phyloP scores from a whole-genome alignment of 1,140 invertebrate species.

The Rhopalosiphum maidis region DNA sequence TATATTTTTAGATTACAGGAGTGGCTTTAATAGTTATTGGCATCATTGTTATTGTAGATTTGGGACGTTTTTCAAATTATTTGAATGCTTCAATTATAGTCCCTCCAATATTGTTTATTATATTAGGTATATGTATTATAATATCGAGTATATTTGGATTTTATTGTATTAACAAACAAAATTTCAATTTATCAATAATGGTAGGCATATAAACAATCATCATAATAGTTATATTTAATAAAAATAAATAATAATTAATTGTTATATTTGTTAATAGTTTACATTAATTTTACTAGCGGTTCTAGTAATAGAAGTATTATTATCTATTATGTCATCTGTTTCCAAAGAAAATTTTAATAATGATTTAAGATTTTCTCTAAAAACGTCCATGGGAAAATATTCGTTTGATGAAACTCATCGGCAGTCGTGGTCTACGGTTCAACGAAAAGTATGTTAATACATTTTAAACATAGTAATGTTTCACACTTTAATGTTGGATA shows the following conservation, averaged over 20 bases:
- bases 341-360: constrained; percentile 46
- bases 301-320: constrained; percentile 33
- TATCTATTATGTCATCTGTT: constrained; percentile 27
- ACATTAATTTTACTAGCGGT: constrained; percentile 1
- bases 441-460: constrained; percentile 47
- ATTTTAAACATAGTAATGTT: background rate
- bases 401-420: constrained; percentile 44
- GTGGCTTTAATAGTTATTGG: constrained; percentile 43
- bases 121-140: constrained; percentile 34
- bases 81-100: constrained; percentile 28
- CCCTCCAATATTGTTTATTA: constrained; percentile 39
- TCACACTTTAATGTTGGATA: background rate
- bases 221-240: background rate
- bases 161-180: constrained; percentile 41
- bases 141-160: constrained; percentile 30
- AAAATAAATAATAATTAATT: background rate
- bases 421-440: constrained; percentile 38
- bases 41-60: constrained; percentile 44
- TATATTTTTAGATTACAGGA: constrained; percentile 40
- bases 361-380: constrained; percentile 31
- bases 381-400: constrained; percentile 52
- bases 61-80: constrained; percentile 52
- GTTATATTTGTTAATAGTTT: constrained; percentile 23
- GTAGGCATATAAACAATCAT: background rate
- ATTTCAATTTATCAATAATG: constrained; percentile 38